These are phyloP conservation scores for Pachyseris speciosa DNA, from an alignment of 64 coral and sea anemone genomes.

Conservation along the genomic window DNA sequence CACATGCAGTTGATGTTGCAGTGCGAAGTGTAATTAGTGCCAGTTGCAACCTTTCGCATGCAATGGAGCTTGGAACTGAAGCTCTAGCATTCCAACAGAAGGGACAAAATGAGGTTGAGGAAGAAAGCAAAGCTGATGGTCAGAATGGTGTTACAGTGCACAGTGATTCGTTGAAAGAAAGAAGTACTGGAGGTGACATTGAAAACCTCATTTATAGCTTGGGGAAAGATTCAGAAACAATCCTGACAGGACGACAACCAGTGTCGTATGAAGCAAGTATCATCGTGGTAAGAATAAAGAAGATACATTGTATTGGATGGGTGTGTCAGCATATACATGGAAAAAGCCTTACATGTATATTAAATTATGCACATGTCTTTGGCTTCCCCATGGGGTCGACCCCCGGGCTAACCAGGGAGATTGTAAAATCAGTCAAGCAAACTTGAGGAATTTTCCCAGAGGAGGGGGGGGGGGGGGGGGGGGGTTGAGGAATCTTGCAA, in stretches of 20 bases:
- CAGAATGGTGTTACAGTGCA: background rate
- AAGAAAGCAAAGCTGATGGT: background rate
- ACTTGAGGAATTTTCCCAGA: no score
- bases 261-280: background rate
- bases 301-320: background rate
- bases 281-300: background rate
- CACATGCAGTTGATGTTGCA: conserved; percentile 48
- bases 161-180: background rate
- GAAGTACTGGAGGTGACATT: background rate
- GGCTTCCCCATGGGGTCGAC: no score
- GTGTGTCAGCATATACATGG: no score
- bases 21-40: conserved; percentile 65
- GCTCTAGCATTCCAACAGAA: conserved; percentile 23
- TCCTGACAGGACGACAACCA: background rate
- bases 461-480: no score
- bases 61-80: conserved; percentile 68
- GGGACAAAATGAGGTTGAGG: background rate
- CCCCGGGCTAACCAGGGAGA: no score
- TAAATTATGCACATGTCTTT: no score
- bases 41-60: conserved; percentile 80
- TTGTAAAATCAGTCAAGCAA: no score
- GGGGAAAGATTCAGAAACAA: background rate
- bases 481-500: no score
- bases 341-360: no score
- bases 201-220: background rate